Base-by-base conservation (phyloP, 1,140 invertebrate species). In the Heliothis subflexa region DNA sequence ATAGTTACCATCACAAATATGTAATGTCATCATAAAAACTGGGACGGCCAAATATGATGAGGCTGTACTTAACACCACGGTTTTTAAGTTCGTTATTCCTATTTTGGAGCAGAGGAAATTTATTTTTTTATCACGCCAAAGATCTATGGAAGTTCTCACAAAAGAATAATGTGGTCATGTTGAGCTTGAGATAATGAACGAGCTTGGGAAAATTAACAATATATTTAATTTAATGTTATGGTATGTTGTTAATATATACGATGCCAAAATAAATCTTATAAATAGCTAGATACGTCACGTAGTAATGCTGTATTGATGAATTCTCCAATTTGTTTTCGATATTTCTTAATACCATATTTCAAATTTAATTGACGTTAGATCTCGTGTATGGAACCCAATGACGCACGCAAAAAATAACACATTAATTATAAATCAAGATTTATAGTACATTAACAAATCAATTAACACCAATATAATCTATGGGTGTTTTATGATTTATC, bases 21-120 rank as follows among this genome's bases (percentile, higher is more conserved):
- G 78, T 74, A 78, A 76, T 82, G 84, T 85, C 85, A 82, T 82
- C 81, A 80, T 62, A 74, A 77, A 76, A 79, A 82, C 62, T 78
- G 45, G 73, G 62, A 81, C 74, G 49, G 11, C 62, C 52, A 77
- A 77, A 77, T 77, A 77, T 54, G 50, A 76, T 64, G 73, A 77
- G 62, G 18, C 73, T 52, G 47, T 74, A 59, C 54, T 73, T 50
- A 33, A 68, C 62, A 33, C 25, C n/a, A 7, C 62, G 25, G 49
- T 47, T 21, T 47, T 61, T 52, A 76, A 64, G 55, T 76, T 76
- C 57, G 33, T 61, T 76, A 64, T 76, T 76, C 59, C 33, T 62
- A 72, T 72, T 72, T 57, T 16, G 52, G 70, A 72, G 14, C 28
- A 57, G 40, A 64, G 25, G 73, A 64, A 76, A 76, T 64, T 21